Evolutionary conservation across 2,888 invertebrate genomes (phyloP).

Genomic region (Tenthredo scrophulariae): DNA sequence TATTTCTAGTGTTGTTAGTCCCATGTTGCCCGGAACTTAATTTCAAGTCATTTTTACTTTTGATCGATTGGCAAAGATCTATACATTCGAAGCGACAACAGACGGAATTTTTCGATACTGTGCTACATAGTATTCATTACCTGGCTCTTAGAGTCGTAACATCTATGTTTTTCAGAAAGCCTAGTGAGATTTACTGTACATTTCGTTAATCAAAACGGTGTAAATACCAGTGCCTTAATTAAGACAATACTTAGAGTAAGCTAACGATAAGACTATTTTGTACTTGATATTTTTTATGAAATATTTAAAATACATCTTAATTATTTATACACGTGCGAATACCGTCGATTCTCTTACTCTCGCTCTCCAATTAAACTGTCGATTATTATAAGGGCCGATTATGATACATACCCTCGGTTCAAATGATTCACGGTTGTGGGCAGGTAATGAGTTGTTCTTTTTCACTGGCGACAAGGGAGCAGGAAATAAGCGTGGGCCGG

Average conservation of each 20-base stretch:
- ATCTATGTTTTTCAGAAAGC: no score
- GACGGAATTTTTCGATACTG: no score
- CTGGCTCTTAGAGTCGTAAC: no score
- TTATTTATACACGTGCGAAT: constrained; percentile 66
- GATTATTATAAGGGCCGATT: background rate
- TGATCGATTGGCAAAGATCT: no score
- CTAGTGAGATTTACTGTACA: no score
- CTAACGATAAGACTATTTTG: constrained; percentile 64
- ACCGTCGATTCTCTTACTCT: background rate
- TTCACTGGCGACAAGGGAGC: constrained; percentile 54
- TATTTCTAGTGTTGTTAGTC: no score
- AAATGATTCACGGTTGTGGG: constrained; percentile 11
- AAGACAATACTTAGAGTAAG: constrained; percentile 50
- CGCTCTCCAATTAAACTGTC: background rate
- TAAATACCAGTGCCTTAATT: constrained; percentile 69
- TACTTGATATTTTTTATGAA: constrained; percentile 68
- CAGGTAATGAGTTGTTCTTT: constrained; percentile 48
- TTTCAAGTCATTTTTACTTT: no score
- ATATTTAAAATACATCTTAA: constrained; percentile 73
- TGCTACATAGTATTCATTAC: no score
- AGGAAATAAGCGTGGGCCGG: constrained; percentile 66
- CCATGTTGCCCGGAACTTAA: no score
- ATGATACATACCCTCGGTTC: constrained; percentile 1
- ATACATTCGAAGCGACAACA: no score
- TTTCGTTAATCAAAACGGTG: constrained; percentile 59